Percentiles rank a stretch among this genome's conserved stretches.
Conservation (phyloP, 64 coral and sea anemone genomes). For the Acropora tenuis region DNA sequence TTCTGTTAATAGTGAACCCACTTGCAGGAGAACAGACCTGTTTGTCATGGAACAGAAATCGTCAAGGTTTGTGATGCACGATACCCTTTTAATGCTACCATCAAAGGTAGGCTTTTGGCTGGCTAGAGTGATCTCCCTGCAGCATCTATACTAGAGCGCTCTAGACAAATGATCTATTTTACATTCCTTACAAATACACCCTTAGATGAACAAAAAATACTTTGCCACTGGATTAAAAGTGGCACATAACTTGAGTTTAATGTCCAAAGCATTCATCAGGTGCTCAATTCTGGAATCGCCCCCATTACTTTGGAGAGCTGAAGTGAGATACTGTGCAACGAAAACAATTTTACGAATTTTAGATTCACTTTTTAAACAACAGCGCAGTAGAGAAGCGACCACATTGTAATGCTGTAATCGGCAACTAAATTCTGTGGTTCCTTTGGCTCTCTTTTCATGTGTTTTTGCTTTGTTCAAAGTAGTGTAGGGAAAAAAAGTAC, state of each 20-base stretch:
- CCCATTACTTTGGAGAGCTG: conserved; percentile 4
- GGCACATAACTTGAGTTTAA: neutral
- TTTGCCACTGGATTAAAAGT: neutral
- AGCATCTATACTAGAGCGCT: conserved; percentile 45
- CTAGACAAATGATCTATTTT: conserved; percentile 21
- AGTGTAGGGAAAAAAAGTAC: conserved; percentile 2
- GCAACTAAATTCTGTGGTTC: conserved; percentile 10
- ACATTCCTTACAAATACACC: conserved; percentile 56
- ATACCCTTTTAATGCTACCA: conserved; percentile 17
- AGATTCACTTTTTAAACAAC: neutral
- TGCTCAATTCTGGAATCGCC: conserved; percentile 1
- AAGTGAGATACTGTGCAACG: conserved; percentile 11
- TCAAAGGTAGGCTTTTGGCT: conserved; percentile 20
- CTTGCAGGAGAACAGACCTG: conserved; percentile 28
- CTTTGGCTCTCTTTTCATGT: neutral
- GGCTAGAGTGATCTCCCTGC: conserved; percentile 22
- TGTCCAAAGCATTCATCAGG: conserved; percentile 7
- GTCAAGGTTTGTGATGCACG: conserved; percentile 25
- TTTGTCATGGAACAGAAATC: conserved; percentile 16
- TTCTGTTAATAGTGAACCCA: conserved; percentile 27
- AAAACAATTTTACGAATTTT: neutral
- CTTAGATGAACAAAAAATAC: neutral
- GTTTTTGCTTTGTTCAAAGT: neutral
- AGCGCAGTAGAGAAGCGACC: conserved; percentile 10
- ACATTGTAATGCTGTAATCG: conserved; percentile 1